Evolutionary conservation across 2,797 vertebrate species (phyloP).

Genomic region (Myotis planiceps): DNA sequence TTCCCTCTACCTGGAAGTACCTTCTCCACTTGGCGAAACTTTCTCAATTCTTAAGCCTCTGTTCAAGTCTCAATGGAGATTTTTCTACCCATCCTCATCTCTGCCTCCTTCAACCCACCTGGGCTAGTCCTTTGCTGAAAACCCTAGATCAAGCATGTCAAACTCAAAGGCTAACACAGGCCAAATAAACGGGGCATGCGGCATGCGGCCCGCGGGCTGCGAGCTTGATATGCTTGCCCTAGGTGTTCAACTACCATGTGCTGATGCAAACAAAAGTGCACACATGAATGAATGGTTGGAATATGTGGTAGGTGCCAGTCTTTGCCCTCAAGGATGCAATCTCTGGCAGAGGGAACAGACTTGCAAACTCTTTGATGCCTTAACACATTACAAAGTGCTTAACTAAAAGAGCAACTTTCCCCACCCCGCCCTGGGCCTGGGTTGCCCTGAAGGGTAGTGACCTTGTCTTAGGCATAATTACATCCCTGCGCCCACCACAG

Average conservation of each 20-base stretch:
- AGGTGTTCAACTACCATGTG: neutral
- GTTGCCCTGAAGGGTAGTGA: neutral
- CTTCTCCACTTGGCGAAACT: neutral
- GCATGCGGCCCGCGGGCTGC: too few relatives aligned
- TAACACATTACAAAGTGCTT: neutral
- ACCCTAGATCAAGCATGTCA: too few relatives aligned
- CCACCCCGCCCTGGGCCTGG: neutral
- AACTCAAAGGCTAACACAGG: too few relatives aligned
- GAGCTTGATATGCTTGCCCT: too few relatives aligned
- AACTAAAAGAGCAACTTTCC: neutral
- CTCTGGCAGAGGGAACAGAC: neutral
- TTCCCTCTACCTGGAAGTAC: neutral
- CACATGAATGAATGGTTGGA: neutral
- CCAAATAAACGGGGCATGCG: too few relatives aligned
- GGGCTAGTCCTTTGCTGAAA: neutral
- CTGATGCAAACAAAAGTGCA: neutral
- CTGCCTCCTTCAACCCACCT: neutral
- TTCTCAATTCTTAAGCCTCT: neutral
- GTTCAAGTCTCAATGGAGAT: neutral
- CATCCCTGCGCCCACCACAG: neutral
- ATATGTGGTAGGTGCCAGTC: neutral
- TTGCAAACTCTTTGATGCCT: neutral
- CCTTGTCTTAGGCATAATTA: neutral
- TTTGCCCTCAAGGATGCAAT: neutral
- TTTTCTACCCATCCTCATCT: neutral